Percentiles rank a stretch among this genome's conserved stretches.
Evolutionary conservation across 1,140 invertebrate genomes (phyloP).

Genomic region (Anagrus nilaparvatae): DNA sequence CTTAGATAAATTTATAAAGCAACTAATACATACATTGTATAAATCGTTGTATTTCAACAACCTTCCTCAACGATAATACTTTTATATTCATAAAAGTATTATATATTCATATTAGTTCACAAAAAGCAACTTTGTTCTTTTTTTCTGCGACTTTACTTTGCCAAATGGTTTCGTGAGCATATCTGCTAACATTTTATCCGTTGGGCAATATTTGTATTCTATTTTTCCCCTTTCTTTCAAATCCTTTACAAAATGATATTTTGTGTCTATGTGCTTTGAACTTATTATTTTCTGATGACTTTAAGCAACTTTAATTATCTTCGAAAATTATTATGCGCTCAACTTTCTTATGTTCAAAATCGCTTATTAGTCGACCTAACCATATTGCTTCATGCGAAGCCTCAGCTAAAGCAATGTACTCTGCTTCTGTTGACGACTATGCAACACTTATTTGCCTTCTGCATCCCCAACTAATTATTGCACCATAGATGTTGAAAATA

Average conservation of each 20-base stretch:
- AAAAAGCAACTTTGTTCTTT: neutral
- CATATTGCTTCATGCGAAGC: slow-evolving; percentile 18
- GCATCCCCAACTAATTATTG: slow-evolving; percentile 16
- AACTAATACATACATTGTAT: no score
- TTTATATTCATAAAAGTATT: no score
- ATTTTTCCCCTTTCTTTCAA: slow-evolving; percentile 8
- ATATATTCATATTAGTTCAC: neutral
- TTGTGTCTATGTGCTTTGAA: slow-evolving; percentile 21
- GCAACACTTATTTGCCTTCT: slow-evolving; percentile 18
- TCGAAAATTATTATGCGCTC: slow-evolving; percentile 19
- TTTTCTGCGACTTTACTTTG: neutral
- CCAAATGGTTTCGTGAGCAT: slow-evolving; percentile 15
- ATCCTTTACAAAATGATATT: slow-evolving; percentile 22
- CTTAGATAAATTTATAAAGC: no score
- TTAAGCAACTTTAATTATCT: slow-evolving; percentile 4
- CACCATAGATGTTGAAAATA: slow-evolving; percentile 1
- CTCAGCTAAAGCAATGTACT: slow-evolving; percentile 1
- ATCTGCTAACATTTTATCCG: slow-evolving; percentile 14
- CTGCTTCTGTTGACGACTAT: neutral
- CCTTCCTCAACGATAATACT: neutral
- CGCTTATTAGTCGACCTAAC: slow-evolving; percentile 8
- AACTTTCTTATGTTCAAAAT: slow-evolving; percentile 13
- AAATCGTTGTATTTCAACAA: no score
- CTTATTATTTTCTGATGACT: slow-evolving; percentile 20
- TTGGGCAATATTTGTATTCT: slow-evolving; percentile 8